Conservation (phyloP, 2,888 invertebrate species). For the Ophioninae sp. region DNA sequence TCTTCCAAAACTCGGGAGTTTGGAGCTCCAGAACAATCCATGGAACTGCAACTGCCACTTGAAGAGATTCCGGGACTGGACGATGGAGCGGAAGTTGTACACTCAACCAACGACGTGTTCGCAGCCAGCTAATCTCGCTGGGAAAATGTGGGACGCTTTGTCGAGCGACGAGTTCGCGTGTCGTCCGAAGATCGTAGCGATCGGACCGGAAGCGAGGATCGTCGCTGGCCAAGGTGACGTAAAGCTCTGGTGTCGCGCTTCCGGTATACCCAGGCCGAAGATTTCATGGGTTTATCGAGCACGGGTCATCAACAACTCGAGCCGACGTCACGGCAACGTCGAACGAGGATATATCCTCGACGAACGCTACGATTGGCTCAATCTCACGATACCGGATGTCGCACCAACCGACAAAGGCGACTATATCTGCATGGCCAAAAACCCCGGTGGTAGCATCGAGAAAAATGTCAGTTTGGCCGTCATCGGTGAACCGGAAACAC, state of each 20-base stretch:
- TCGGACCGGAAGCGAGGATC: slow-evolving; percentile 82
- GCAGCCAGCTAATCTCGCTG: slow-evolving; percentile 86
- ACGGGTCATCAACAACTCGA: slow-evolving; percentile 70
- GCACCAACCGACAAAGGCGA: slow-evolving; percentile 86
- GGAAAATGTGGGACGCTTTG: slow-evolving; percentile 88
- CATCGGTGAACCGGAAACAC: slow-evolving; percentile 74
- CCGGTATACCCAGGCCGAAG: slow-evolving; percentile 90
- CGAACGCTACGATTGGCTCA: slow-evolving; percentile 78
- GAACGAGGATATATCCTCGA: slow-evolving; percentile 80
- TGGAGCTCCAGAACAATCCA: slow-evolving; percentile 90
- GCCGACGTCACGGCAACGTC: slow-evolving; percentile 75
- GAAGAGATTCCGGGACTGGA: slow-evolving; percentile 90
- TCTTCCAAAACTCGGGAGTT: slow-evolving; percentile 86
- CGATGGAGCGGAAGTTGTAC: slow-evolving; percentile 87
- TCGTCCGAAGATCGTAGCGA: slow-evolving; percentile 85
- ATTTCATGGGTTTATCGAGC: slow-evolving; percentile 80
- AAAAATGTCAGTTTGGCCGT: slow-evolving; percentile 87
- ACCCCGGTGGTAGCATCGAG: slow-evolving; percentile 90
- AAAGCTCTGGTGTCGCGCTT: slow-evolving; percentile 86
- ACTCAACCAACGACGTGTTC: slow-evolving; percentile 88
- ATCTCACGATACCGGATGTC: slow-evolving; percentile 86
- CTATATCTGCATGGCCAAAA: slow-evolving; percentile 91
- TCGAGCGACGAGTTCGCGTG: slow-evolving; percentile 91
- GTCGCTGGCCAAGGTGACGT: slow-evolving; percentile 86
- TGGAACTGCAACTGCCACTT: slow-evolving; percentile 95